These are phyloP conservation scores for Actinostola sp. DNA, from an alignment of 92 coral and sea anemone genomes.

Conservation along the genomic window DNA sequence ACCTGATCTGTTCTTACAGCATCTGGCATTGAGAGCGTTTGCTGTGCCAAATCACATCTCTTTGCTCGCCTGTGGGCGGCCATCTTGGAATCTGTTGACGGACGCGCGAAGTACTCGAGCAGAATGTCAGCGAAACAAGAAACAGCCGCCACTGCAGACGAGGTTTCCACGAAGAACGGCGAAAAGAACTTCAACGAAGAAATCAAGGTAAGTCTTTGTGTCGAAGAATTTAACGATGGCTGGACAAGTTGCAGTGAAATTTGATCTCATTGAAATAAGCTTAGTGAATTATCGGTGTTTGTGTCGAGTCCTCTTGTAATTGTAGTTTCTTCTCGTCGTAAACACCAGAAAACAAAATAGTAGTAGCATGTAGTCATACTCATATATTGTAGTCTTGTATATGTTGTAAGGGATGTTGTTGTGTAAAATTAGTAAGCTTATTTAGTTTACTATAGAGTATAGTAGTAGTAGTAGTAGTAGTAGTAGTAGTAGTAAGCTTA, in stretches of 20 bases:
- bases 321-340: no score
- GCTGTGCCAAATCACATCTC: conserved; percentile 28
- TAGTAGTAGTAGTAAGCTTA: no score
- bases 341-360: no score
- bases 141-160: background rate
- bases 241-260: no score
- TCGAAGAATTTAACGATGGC: no score
- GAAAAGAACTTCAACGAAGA: conserved; percentile 73
- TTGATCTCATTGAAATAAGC: background rate
- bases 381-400: no score
- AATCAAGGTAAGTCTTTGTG: conserved; percentile 64
- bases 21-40: conserved; percentile 31
- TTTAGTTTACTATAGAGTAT: no score
- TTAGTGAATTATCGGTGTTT: background rate
- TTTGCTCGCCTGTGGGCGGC: conserved; percentile 30
- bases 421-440: no score
- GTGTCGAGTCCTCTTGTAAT: no score
- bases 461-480: no score
- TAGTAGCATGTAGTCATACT: no score
- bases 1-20: conserved; percentile 40
- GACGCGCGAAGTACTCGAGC: conserved; percentile 1
- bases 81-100: conserved; percentile 43
- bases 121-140: conserved; percentile 17
- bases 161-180: conserved; percentile 17
- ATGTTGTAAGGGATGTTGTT: no score